Conservation (phyloP, 1,140 invertebrate genomes). For the Drosophila virilis region DNA sequence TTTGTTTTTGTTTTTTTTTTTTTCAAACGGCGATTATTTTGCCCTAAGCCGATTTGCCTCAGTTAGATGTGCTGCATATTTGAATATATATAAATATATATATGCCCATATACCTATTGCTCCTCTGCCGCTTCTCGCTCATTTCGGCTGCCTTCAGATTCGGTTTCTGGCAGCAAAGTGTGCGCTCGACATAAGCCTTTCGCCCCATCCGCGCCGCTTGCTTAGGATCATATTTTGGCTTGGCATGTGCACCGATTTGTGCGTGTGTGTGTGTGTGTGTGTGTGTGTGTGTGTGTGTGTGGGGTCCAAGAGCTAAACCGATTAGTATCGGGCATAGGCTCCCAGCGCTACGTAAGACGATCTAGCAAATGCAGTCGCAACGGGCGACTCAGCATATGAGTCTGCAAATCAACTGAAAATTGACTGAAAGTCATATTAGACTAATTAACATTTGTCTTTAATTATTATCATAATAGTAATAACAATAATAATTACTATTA, state of each 20-base stretch:
- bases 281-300: slow-evolving; percentile 33
- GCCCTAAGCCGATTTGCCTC: slow-evolving; percentile 71
- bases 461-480: too few relatives aligned
- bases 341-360: slow-evolving; percentile 8
- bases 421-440: background rate
- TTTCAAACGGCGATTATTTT: slow-evolving; percentile 78
- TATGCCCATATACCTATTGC: slow-evolving; percentile 11
- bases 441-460: background rate
- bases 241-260: slow-evolving; percentile 26
- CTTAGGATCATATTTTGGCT: slow-evolving; percentile 32
- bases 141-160: background rate
- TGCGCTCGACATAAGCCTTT: slow-evolving; percentile 38
- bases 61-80: slow-evolving; percentile 26
- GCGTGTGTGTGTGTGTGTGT: slow-evolving; percentile 36
- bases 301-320: slow-evolving; percentile 34
- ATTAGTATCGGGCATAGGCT: slow-evolving; percentile 28
- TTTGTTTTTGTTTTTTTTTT: slow-evolving; percentile 47
- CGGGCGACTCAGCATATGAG: background rate
- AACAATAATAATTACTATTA: too few relatives aligned
- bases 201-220: background rate
- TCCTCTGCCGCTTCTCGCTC: background rate
- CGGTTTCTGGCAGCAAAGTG: slow-evolving; percentile 10
- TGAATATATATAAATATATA: background rate
- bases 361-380: slow-evolving; percentile 18
- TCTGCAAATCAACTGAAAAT: background rate